Evolutionary conservation across 2,113 vertebrate species (phyloP).

Genomic region (Falco punctatus): DNA sequence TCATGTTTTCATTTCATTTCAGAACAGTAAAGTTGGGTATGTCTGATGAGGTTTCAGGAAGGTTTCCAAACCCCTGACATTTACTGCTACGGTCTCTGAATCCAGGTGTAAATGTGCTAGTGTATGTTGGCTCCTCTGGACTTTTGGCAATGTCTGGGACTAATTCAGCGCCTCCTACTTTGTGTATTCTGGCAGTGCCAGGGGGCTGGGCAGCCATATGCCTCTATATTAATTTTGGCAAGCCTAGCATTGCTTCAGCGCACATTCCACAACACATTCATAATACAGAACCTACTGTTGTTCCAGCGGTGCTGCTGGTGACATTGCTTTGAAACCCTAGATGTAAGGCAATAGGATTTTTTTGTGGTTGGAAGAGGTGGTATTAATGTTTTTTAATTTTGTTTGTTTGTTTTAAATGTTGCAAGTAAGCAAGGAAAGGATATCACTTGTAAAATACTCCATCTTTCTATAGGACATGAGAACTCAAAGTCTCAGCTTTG

Average conservation of each 20-base stretch:
- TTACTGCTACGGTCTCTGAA: not conserved
- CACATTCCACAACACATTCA: not conserved
- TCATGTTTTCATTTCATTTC: slow-evolving; percentile 2
- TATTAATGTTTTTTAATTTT: too few relatives aligned
- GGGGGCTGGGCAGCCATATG: not conserved
- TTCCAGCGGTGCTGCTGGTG: not conserved
- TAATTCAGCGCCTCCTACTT: not conserved
- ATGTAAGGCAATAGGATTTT: not conserved
- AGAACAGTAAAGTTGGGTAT: not conserved
- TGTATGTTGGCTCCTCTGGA: slow-evolving; percentile 13
- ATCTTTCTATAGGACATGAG: not conserved
- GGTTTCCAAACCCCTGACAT: slow-evolving; percentile 22
- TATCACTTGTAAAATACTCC: not conserved
- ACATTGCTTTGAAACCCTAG: not conserved
- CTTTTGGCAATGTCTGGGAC: slow-evolving; percentile 4
- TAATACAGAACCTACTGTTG: not conserved
- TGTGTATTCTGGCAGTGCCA: slow-evolving; percentile 22
- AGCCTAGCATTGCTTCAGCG: not conserved
- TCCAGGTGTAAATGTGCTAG: slow-evolving; percentile 44
- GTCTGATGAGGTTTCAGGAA: not conserved
- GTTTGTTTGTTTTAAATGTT: not conserved
- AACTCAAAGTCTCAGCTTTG: not conserved
- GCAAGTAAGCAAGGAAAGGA: not conserved
- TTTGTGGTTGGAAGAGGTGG: not conserved
- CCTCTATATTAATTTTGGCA: slow-evolving; percentile 47